A percentile compares a stretch with the other conserved stretches of the same genome.
Conservation (phyloP, 1,140 invertebrate species). For the Nasonia longicornis region DNA sequence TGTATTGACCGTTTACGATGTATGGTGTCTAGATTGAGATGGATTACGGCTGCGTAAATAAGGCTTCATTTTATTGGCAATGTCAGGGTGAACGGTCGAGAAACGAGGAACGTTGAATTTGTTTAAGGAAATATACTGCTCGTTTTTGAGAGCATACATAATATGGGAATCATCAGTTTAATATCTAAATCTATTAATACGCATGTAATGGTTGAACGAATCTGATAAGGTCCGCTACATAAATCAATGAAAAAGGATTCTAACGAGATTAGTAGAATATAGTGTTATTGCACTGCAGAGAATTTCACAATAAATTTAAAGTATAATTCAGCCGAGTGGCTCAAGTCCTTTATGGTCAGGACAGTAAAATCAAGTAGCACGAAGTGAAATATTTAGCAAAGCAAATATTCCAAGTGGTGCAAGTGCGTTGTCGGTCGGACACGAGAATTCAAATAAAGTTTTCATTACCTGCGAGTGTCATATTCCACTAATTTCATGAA, state of each 20-base stretch:
- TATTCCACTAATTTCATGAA: constrained; percentile 16
- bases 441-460: constrained; percentile 25
- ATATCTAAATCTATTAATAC: too few species aligned
- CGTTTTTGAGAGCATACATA: too few species aligned
- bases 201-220: background rate
- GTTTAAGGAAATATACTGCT: too few species aligned
- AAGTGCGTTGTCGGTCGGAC: constrained; percentile 20
- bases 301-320: constrained; percentile 29
- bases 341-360: constrained; percentile 15
- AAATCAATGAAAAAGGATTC: background rate
- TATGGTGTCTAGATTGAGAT: background rate
- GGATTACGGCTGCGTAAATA: background rate
- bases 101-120: too few species aligned
- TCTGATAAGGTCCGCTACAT: background rate
- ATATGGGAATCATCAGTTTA: too few species aligned
- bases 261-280: background rate
- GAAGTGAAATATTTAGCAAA: constrained; percentile 23
- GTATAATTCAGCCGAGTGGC: constrained; percentile 1
- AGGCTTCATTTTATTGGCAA: too few species aligned
- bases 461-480: constrained; percentile 19
- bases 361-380: constrained; percentile 31
- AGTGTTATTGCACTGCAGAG: constrained; percentile 17
- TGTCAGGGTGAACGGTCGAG: too few species aligned
- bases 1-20: background rate
- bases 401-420: constrained; percentile 39